phyloP scores from a whole-genome alignment of 1,140 invertebrate genomes.

The Frieseomelitta varia region DNA sequence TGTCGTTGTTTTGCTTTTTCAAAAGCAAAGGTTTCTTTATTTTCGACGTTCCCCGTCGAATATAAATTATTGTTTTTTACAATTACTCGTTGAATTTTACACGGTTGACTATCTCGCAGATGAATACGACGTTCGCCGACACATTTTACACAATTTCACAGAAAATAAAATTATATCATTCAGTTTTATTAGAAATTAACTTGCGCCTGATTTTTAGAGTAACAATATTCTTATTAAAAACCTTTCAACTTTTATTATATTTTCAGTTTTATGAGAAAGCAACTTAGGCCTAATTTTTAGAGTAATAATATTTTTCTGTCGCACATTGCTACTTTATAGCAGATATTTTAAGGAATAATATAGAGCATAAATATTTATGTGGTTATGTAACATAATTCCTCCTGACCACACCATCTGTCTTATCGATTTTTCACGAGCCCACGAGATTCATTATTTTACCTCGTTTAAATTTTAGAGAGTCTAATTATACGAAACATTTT shows the following conservation, averaged over 20 bases:
- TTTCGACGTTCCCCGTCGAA: too few species aligned
- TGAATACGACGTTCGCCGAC: background rate
- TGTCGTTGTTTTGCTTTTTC: background rate
- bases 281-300: background rate
- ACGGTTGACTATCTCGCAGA: rapidly evolving
- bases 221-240: background rate
- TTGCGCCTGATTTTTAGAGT: background rate
- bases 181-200: background rate
- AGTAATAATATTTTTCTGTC: background rate
- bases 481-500: background rate
- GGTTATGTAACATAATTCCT: background rate
- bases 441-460: background rate
- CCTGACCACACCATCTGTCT: background rate
- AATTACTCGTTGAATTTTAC: background rate
- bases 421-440: background rate
- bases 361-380: background rate
- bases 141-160: background rate
- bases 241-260: background rate
- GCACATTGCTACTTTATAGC: background rate
- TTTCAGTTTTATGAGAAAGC: background rate
- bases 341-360: background rate
- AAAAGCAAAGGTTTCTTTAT: background rate
- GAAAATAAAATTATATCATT: background rate
- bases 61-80: too few species aligned
- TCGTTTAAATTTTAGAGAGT: background rate